Base-by-base conservation (phyloP, 2,113 vertebrate genomes). In the Zosterops japonicus region DNA sequence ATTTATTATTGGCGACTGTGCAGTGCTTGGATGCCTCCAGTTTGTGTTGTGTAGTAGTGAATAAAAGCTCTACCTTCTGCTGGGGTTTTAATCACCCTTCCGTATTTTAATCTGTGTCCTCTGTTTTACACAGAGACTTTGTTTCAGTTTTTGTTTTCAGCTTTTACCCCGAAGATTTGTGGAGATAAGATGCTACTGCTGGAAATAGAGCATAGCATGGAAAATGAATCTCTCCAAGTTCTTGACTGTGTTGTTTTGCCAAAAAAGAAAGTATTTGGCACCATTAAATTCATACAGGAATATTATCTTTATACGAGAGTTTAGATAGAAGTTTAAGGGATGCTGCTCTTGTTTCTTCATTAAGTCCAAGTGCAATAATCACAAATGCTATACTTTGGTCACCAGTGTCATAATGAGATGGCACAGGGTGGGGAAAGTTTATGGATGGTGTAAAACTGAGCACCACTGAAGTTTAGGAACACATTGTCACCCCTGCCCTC, bases 141-240 rank as follows among this genome's bases (percentile, higher is more conserved):
- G 29, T 24, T 49, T 49, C 47, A 49, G 47, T 24, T 24, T 49
- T 4, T 13, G 23, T 94, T 90, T 74, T 94, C 67, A 15, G 31
- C 16, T 91, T 75, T 81, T 78, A 41, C 33, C 70, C 61, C 46
- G 35, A 60, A 36, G 36, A 81, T 41, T 27, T 87, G 27, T 78
- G 41, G 82, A 78, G 47, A 63, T 93, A 72, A 92, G 63, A 67
- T 75, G 47, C 68, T 85, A 61, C 59, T 74, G 64, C 74, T 44
- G 59, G 83, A 75, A 94, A 61, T 4, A 39, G 14, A 71, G 47
- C 67, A 28, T 12, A 25, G 61, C 11, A 75, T n/a, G 12, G 57
- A 55, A 95, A 95, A 72, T 28, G 39, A 64, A 29, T 86, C 95
- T 91, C 80, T 93, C 74, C 44, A 87, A 95, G 87, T 81, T 82